These are phyloP conservation scores for Drosophila mimetica DNA, from an alignment of 2,888 invertebrate species.

Conservation along the genomic window DNA sequence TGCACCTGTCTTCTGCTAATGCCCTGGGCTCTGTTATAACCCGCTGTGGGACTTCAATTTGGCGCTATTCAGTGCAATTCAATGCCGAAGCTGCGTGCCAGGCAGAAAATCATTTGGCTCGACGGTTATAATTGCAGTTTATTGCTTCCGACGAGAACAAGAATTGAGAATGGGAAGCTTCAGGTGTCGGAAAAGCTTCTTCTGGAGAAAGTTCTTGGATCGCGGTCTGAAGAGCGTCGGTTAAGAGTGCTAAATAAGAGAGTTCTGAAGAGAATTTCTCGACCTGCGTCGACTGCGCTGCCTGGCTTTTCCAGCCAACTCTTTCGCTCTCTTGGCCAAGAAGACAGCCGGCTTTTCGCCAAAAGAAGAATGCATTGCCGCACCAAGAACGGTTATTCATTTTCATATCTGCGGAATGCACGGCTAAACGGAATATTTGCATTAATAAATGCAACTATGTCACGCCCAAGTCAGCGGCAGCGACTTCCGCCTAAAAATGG, in stretches of 20 bases:
- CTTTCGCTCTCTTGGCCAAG: slow-evolving; percentile 22
- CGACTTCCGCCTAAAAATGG: slow-evolving; percentile 40
- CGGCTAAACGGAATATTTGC: slow-evolving; percentile 64
- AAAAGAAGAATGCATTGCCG: slow-evolving; percentile 45
- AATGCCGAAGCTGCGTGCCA: slow-evolving; percentile 46
- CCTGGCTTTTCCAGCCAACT: neutral
- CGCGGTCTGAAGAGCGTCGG: slow-evolving; percentile 7
- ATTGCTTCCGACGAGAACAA: slow-evolving; percentile 68
- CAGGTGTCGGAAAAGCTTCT: slow-evolving; percentile 44
- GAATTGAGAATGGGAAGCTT: slow-evolving; percentile 17
- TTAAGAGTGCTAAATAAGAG: slow-evolving; percentile 49
- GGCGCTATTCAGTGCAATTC: slow-evolving; percentile 34
- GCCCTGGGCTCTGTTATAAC: slow-evolving; percentile 2
- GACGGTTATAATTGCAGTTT: slow-evolving; percentile 62
- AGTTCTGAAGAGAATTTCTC: neutral
- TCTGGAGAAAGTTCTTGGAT: slow-evolving; percentile 35
- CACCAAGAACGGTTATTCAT: slow-evolving; percentile 60
- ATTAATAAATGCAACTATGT: slow-evolving; percentile 79
- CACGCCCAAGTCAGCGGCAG: slow-evolving; percentile 69
- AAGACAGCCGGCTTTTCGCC: slow-evolving; percentile 2
- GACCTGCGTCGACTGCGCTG: slow-evolving; percentile 9
- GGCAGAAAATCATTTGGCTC: slow-evolving; percentile 53
- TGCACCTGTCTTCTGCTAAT: slow-evolving; percentile 51
- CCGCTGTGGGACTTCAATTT: slow-evolving; percentile 31
- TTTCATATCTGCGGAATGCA: slow-evolving; percentile 66